A percentile compares a stretch with the other conserved stretches of the same genome.
Evolutionary conservation across 2,113 vertebrate genomes (phyloP).

Genomic region (Carollia perspicillata): DNA sequence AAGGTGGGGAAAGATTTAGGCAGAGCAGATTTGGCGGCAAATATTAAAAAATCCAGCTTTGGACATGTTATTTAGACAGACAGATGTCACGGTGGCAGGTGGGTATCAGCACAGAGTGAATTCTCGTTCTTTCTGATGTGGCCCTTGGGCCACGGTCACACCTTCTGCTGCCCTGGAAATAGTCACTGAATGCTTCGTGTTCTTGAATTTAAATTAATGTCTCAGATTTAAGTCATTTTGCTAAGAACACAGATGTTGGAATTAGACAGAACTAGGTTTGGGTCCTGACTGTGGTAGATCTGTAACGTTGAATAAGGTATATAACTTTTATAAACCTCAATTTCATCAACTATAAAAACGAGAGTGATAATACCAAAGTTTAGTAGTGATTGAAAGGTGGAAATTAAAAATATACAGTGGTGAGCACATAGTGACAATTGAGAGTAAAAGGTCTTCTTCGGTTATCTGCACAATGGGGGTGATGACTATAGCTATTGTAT

Average conservation of each 20-base stretch:
- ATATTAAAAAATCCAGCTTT: background rate
- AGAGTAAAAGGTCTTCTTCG: background rate
- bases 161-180: background rate
- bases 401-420: background rate
- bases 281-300: background rate
- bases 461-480: background rate
- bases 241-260: background rate
- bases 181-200: background rate
- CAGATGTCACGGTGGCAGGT: background rate
- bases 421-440: background rate
- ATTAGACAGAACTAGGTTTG: background rate
- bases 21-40: background rate
- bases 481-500: background rate
- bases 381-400: background rate
- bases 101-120: background rate
- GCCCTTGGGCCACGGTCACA: background rate
- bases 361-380: background rate
- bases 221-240: background rate
- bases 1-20: background rate
- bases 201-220: constrained; percentile 12
- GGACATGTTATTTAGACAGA: background rate
- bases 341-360: background rate
- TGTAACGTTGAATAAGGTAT: background rate
- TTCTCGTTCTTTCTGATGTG: background rate
- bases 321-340: background rate